Evolutionary conservation across 2,113 vertebrate genomes (phyloP), one percentile per base, ranked within the genome.

Genomic region (Cepphus grylle): DNA sequence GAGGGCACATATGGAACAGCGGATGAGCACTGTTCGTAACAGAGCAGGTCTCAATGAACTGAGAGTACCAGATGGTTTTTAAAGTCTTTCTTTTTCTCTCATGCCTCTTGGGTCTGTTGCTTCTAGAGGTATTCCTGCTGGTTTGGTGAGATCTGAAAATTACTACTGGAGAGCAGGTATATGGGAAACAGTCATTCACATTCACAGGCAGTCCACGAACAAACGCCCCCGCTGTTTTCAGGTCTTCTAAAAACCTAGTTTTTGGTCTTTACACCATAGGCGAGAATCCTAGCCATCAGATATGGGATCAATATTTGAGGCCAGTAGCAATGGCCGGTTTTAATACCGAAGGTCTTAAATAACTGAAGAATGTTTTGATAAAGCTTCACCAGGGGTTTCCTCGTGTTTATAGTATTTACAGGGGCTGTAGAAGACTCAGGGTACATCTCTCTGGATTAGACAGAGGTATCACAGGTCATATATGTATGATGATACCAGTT

Each of bases 401-500:
- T 69, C 8, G 45, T n/a, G 17, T 32, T 42, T 23, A 6, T 0
- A 12, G 15, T 42, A 17, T 62, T 86, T 72, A 36, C 21, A 40
- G n/a, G 6, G 30, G 5, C 17, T 53, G 16, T 45, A 42, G 52
- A 42, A 78, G 42, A 50, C 10, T 72, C 26, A 25, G 81, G 19
- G 3, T 49, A 12, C 13, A 21, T 53, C 10, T 43, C 29, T 27
- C 38, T 36, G 47, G 38, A 40, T 36, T 5, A 77, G n/a, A 36
- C 20, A 47, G 4, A 32, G 21, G 16, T 45, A 40, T 23, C 5
- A 22, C 47, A 49, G 47, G 21, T 17, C 8, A 5, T 27, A 10
- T 1, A 0, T 71, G 15, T n/a, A 17, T 29, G 42, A 61, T 11
- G 30, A n/a, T 17, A 11, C 1, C 15, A 32, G 3, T 49, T 32